Percentiles rank a stretch among this genome's conserved stretches.
phyloP scores from a whole-genome alignment of 2,888 invertebrate species.

The Drosophila neotestacea region DNA sequence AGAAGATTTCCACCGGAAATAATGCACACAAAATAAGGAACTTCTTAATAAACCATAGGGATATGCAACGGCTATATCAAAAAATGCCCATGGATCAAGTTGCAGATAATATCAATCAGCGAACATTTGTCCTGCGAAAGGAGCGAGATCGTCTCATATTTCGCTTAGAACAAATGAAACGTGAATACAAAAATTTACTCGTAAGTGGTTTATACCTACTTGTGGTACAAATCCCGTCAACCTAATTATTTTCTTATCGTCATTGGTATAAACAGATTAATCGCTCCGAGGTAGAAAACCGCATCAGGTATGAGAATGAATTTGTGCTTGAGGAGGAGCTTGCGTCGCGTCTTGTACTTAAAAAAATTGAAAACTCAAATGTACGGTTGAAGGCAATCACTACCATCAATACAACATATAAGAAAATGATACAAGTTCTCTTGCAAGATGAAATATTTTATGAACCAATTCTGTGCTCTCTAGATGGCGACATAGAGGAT shows the following conservation, averaged over 20 bases:
- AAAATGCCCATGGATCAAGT: slow-evolving; percentile 82
- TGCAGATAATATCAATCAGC: slow-evolving; percentile 83
- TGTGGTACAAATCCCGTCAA: background rate
- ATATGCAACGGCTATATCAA: slow-evolving; percentile 82
- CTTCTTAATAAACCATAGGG: slow-evolving; percentile 78
- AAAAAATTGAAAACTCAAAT: slow-evolving; percentile 83
- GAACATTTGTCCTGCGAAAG: slow-evolving; percentile 83
- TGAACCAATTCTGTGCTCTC: slow-evolving; percentile 83
- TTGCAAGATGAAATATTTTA: slow-evolving; percentile 83
- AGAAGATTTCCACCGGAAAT: slow-evolving; percentile 74
- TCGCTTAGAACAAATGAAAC: slow-evolving; percentile 68
- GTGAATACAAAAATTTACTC: slow-evolving; percentile 72
- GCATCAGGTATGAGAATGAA: slow-evolving; percentile 81
- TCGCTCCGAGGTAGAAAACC: slow-evolving; percentile 75
- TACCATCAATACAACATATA: slow-evolving; percentile 81
- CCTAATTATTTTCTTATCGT: background rate
- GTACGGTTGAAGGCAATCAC: slow-evolving; percentile 82
- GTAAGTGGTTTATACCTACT: slow-evolving; percentile 44
- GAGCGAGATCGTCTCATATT: slow-evolving; percentile 81
- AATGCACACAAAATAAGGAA: slow-evolving; percentile 80
- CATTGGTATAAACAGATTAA: slow-evolving; percentile 58
- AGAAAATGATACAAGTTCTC: slow-evolving; percentile 80
- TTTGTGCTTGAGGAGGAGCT: slow-evolving; percentile 80
- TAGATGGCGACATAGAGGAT: slow-evolving; percentile 82
- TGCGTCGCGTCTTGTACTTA: slow-evolving; percentile 69